phyloP scores from a whole-genome alignment of 2,888 invertebrate genomes.

The Sthenelais limicola region DNA sequence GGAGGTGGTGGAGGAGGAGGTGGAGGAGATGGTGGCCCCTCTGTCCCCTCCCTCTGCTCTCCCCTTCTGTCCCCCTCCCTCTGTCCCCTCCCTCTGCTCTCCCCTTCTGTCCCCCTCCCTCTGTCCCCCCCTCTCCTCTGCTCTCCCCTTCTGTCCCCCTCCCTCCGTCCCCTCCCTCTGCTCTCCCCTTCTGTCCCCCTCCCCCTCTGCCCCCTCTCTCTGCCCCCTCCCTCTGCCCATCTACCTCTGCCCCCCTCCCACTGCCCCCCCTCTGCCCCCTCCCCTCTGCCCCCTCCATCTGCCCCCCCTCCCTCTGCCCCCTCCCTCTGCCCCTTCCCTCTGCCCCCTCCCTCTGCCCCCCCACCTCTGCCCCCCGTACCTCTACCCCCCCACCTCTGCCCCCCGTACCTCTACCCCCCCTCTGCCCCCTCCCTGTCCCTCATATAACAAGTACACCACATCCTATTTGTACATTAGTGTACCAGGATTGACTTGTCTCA shows the following conservation, averaged over 20 bases:
- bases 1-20: too few relatives aligned
- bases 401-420: background rate
- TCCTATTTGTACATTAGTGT: too few relatives aligned
- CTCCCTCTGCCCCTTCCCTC: too few relatives aligned
- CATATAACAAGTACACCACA: background rate
- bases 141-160: background rate
- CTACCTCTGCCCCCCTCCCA: conserved; percentile 3
- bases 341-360: too few relatives aligned
- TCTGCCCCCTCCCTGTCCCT: background rate
- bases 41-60: conserved; percentile 11
- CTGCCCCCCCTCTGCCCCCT: background rate
- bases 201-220: conserved; percentile 17
- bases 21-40: background rate
- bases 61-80: background rate
- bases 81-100: too few relatives aligned
- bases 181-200: background rate
- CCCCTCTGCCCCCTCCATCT: too few relatives aligned
- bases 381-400: conserved; percentile 8
- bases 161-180: conserved; percentile 11
- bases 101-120: too few relatives aligned
- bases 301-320: too few relatives aligned
- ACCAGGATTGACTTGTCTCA: too few relatives aligned
- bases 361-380: conserved; percentile 1
- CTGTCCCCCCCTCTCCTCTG: too few relatives aligned
- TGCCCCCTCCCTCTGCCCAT: background rate